Evolutionary conservation across 2,113 vertebrate genomes (phyloP).

Genomic region (Aepyceros melampus): DNA sequence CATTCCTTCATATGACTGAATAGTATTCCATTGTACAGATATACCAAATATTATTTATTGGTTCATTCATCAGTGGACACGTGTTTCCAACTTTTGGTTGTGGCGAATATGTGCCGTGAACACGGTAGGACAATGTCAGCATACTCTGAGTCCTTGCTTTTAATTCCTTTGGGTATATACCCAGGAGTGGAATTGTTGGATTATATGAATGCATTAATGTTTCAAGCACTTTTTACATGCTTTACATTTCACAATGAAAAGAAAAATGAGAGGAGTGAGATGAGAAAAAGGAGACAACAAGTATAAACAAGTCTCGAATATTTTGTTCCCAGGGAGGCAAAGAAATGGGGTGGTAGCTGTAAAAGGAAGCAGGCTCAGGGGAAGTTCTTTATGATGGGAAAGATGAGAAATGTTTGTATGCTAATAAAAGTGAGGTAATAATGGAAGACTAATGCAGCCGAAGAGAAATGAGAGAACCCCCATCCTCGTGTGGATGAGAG

Average conservation of each 20-base stretch:
- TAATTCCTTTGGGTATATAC: not conserved
- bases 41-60: not conserved
- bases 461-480: not conserved
- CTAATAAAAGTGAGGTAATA: not conserved
- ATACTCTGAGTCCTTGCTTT: not conserved
- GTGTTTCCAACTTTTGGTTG: not conserved
- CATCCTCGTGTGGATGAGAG: not conserved
- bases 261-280: not conserved
- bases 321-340: not conserved
- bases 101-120: not conserved
- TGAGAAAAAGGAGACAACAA: not conserved
- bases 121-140: not conserved
- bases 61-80: not conserved
- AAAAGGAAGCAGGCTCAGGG: not conserved
- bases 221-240: not conserved
- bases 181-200: not conserved
- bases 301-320: not conserved
- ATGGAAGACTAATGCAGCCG: not conserved
- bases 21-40: not conserved
- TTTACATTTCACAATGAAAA: not conserved
- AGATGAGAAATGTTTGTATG: not conserved
- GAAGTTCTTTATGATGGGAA: not conserved
- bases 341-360: not conserved
- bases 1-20: not conserved
- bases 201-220: not conserved